phyloP scores from a whole-genome alignment of 2,888 invertebrate genomes.

The Synanthedon myopaeformis region DNA sequence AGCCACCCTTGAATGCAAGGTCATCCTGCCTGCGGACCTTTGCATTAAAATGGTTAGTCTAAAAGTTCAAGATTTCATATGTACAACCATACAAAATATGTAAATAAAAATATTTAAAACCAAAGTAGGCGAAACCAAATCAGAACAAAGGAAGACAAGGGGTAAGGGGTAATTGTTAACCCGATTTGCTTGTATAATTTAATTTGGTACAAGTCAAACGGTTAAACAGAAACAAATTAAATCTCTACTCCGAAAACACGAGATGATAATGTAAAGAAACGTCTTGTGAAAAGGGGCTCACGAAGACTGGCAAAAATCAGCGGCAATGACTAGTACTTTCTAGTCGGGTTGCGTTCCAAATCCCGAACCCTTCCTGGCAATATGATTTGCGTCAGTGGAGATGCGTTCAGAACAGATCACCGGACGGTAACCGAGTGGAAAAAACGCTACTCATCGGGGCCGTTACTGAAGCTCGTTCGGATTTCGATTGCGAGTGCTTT shows the following conservation, averaged over 20 bases:
- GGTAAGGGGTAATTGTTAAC: no score
- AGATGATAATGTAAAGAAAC: slow-evolving; percentile 18
- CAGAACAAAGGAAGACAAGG: no score
- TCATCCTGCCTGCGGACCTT: no score
- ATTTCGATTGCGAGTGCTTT: slow-evolving; percentile 34
- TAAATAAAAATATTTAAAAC: no score
- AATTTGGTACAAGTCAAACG: neutral
- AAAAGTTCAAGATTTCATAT: no score
- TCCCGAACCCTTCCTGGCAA: slow-evolving; percentile 65
- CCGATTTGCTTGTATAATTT: no score
- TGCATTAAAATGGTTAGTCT: no score
- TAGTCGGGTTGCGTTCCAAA: slow-evolving; percentile 37
- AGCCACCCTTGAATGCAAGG: no score
- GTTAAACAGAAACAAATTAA: slow-evolving; percentile 7
- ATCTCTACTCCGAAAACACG: slow-evolving; percentile 11
- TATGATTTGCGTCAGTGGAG: slow-evolving; percentile 70
- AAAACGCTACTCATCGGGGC: slow-evolving; percentile 64
- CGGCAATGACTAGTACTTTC: slow-evolving; percentile 41
- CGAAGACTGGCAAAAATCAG: slow-evolving; percentile 47
- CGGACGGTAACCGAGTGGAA: slow-evolving; percentile 68
- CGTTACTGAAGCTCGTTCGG: slow-evolving; percentile 35
- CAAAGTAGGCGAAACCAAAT: no score
- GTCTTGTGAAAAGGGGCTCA: slow-evolving; percentile 17
- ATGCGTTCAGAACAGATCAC: slow-evolving; percentile 66
- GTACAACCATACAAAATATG: no score